Percentiles rank a stretch among this genome's conserved stretches.
Conservation (phyloP, 2,797 vertebrate genomes). For the Anguilla megastoma region DNA sequence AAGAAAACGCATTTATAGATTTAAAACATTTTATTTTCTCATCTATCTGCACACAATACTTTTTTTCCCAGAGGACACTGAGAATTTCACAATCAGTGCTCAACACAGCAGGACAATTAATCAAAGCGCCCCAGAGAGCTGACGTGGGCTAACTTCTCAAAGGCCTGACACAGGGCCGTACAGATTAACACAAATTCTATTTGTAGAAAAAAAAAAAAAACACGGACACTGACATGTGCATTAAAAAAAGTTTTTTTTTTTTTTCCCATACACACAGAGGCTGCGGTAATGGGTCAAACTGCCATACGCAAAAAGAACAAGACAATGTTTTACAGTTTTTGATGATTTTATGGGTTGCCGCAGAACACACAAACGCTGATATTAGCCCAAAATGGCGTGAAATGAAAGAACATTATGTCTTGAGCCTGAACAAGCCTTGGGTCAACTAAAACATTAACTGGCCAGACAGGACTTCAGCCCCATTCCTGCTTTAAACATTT, state of each 20-base stretch:
- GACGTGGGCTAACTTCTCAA: not conserved
- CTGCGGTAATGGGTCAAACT: not conserved
- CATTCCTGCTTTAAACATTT: not conserved
- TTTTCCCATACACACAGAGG: not conserved
- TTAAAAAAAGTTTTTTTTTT: not conserved
- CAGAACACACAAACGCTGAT: not conserved
- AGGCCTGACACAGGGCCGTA: not conserved
- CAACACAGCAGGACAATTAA: not conserved
- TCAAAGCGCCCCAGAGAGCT: not conserved
- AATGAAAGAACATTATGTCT: not conserved
- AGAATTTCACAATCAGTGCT: not conserved
- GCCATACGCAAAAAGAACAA: not conserved
- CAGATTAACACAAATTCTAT: not conserved
- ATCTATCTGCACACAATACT: not conserved
- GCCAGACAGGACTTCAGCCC: not conserved
- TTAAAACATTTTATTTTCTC: not conserved
- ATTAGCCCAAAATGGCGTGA: not conserved
- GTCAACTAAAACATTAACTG: not conserved
- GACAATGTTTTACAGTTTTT: not conserved
- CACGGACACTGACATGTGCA: not conserved
- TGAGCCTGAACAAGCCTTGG: not conserved
- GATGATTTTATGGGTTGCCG: not conserved
- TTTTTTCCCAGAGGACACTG: not conserved
- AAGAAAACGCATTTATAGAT: not conserved
- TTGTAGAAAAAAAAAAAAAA: not conserved